Conservation (phyloP, 1,140 invertebrate species). For the Caligus rogercresseyi region DNA sequence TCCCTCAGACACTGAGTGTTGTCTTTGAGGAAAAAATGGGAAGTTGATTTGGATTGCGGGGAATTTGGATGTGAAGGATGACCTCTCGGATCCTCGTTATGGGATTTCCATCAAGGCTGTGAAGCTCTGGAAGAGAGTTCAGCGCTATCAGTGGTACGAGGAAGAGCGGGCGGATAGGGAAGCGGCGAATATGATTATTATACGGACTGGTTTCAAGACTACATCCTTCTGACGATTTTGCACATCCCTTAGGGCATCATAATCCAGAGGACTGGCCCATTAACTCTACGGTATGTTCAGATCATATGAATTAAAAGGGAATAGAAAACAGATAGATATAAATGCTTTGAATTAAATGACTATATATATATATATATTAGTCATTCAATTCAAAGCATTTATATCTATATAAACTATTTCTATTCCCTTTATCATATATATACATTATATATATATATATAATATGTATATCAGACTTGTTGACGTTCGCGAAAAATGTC, state of each 20-base stretch:
- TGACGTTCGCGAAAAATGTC: too few species aligned
- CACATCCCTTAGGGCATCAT: slow-evolving; percentile 23
- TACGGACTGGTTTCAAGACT: slow-evolving; percentile 60
- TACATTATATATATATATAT: too few species aligned
- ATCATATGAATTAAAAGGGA: too few species aligned
- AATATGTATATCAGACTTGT: too few species aligned
- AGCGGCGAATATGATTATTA: slow-evolving; percentile 34
- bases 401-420: too few species aligned
- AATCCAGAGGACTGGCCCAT: slow-evolving; percentile 14
- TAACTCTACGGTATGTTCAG: neutral
- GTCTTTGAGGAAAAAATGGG: slow-evolving; percentile 45
- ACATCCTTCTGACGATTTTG: slow-evolving; percentile 41
- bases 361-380: too few species aligned
- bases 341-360: too few species aligned
- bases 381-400: too few species aligned
- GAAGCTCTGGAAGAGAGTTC: slow-evolving; percentile 40
- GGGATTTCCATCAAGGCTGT: slow-evolving; percentile 51
- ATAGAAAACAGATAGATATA: too few species aligned
- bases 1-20: slow-evolving; percentile 35
- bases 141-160: slow-evolving; percentile 82
- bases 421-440: too few species aligned
- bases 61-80: slow-evolving; percentile 47
- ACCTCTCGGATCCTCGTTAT: slow-evolving; percentile 57
- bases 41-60: slow-evolving; percentile 55
- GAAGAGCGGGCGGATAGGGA: slow-evolving; percentile 26